These are phyloP conservation scores for Pterophyllum scalare DNA, from an alignment of 2,113 vertebrate species.

Conservation along the genomic window DNA sequence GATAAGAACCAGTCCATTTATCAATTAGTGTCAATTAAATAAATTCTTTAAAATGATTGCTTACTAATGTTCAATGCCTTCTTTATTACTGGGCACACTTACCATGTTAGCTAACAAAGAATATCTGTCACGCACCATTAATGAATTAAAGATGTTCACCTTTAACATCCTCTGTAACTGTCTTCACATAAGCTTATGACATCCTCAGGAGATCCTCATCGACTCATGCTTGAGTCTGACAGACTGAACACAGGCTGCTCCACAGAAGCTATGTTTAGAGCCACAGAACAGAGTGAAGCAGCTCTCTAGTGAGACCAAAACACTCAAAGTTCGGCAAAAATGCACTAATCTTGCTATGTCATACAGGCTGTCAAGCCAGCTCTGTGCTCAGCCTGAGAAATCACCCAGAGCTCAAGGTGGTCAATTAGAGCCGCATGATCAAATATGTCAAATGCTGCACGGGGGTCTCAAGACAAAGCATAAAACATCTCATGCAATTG, in stretches of 20 bases:
- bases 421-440: slow-evolving; percentile 71
- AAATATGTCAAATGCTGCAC: slow-evolving; percentile 64
- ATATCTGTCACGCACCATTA: not conserved
- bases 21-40: no score
- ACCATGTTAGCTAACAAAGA: not conserved
- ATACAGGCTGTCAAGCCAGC: slow-evolving; percentile 51
- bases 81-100: no score
- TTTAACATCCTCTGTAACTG: not conserved
- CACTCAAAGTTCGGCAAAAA: slow-evolving; percentile 32
- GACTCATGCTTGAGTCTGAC: slow-evolving; percentile 20
- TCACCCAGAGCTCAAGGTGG: slow-evolving; percentile 49
- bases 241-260: slow-evolving; percentile 11
- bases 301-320: slow-evolving; percentile 23
- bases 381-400: slow-evolving; percentile 30
- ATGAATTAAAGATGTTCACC: slow-evolving; percentile 1
- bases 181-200: slow-evolving; percentile 10
- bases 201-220: slow-evolving; percentile 15
- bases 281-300: not conserved
- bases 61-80: no score
- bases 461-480: slow-evolving; percentile 44
- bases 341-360: slow-evolving; percentile 33
- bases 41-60: no score
- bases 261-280: not conserved
- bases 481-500: slow-evolving; percentile 35
- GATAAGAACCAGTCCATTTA: no score